Evolutionary conservation across 2,113 vertebrate species (phyloP), one percentile per base, ranked within the genome.

Genomic region (Labrus mixtus): DNA sequence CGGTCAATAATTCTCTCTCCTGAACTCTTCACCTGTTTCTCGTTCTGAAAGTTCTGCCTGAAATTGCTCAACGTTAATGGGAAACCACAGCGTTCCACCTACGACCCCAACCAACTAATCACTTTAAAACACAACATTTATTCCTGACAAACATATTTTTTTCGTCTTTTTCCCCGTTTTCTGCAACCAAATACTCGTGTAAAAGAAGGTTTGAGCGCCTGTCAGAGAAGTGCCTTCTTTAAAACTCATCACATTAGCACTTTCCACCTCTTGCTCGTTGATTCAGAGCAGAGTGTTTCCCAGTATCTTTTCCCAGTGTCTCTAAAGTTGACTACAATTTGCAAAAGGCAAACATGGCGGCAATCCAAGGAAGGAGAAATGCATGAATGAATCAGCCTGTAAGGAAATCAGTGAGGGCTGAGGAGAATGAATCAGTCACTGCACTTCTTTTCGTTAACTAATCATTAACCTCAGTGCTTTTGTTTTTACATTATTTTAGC

Each of bases 211-310:
- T 6, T 11, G 19, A 50, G 23, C n/a, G 25, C 41, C 59, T 57
- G 63, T 46, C 43, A 10, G 43, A 15, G 4, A 64, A 65, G 41
- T 66, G 61, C 62, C 54, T 75, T 23, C 10, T 36, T 50, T 39
- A 3, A 37, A 36, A 37, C 1, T 1, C 10, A 0, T 11, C 29
- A 23, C 29, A 17, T 50, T 2, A 43, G 48, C 60, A 17, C 25
- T 25, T 25, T 41, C 13, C 13, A 45, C 10, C 13, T 13, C n/a
- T 20, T n/a, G 6, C 16, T 23, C 3, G 22, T 9, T 56, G 53
- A 57, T 10, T 65, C n/a, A 46, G 41, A 5, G 8, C 12, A 0
- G 4, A 37, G 22, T 33, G 54, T 62, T 33, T n/a, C n/a, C n/a
- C n/a, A n/a, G 0, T 1, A 37, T 65, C n/a, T n/a, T 57, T 4